Evolutionary conservation across 2,113 vertebrate species (phyloP), one percentile per base, ranked within the genome.

Genomic region (Eolophus roseicapilla): DNA sequence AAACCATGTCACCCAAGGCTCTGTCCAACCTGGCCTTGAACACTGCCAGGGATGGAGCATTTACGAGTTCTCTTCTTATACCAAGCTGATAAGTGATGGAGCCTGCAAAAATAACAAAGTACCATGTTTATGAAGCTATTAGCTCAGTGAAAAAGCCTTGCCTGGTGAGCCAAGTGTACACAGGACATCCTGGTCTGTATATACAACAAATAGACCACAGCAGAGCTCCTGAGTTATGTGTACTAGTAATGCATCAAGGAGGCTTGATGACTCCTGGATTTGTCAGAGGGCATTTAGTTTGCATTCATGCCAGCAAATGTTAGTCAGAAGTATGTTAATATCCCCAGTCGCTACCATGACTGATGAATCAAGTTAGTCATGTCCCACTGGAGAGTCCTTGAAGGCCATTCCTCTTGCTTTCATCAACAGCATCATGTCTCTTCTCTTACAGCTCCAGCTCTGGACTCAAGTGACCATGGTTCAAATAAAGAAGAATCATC

Each of bases 291-390:
- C 25, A 55, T 83, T 77, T 89, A 28, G 57, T 89, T 95, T 92
- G 78, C 84, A 93, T 89, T 93, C 29, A 2, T 17, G 69, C 69
- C 68, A 82, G 62, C 69, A 92, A 93, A 84, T 49, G 60, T 81
- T 75, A 52, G 43, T 93, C 77, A 87, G 62, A 96, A 82, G 39
- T 44, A 47, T 82, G 70, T 47, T 93, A 91, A 92, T 95, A 52
- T 79, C 31, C n/a, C 69, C 79, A 82, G 93, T 92, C 89, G 57
- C 62, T 55, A 29, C 86, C 29, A 31, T 79, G 77, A 50, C 80
- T 93, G 94, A 86, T 97, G 96, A 96, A 74, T 97, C 95, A 95
- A 8, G 41, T 68, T 87, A 91, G 77, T 81, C 74, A 21, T 82
- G 25, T 79, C 62, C 84, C 91, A 76, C 84, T 84, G 83, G 84